Conservation (phyloP, 2,113 vertebrate species). For the Aplodontia rufa region DNA sequence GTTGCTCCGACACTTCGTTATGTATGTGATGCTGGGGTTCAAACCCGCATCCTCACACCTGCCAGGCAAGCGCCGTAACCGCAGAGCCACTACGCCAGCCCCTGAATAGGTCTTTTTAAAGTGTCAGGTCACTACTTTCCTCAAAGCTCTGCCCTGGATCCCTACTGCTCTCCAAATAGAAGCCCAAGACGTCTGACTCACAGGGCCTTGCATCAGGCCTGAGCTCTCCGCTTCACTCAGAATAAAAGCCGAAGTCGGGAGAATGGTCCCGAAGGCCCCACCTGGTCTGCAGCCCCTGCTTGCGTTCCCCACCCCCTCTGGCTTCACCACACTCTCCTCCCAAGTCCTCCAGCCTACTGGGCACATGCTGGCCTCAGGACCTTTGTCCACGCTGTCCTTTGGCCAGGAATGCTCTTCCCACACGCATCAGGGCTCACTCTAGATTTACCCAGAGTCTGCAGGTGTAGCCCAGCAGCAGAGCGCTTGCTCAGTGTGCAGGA, state of each 20-base stretch:
- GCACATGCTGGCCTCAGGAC: not conserved
- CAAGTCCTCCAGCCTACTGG: not conserved
- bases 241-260: not conserved
- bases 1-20: too few relatives aligned
- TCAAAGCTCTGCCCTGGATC: not conserved
- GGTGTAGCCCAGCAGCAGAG: not conserved
- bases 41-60: too few relatives aligned
- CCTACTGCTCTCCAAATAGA: not conserved
- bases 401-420: not conserved
- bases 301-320: not conserved
- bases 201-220: too few relatives aligned
- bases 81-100: too few relatives aligned
- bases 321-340: not conserved
- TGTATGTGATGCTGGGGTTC: too few relatives aligned
- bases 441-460: not conserved
- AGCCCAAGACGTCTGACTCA: not conserved
- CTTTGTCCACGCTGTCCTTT: not conserved
- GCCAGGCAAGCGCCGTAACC: too few relatives aligned
- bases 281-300: too few relatives aligned
- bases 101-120: not conserved
- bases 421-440: not conserved
- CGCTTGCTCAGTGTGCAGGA: not conserved
- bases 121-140: not conserved
- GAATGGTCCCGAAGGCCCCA: not conserved
- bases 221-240: too few relatives aligned